These are phyloP conservation scores for Drosophila tropicalis DNA, from an alignment of 1,140 invertebrate species.

Conservation along the genomic window DNA sequence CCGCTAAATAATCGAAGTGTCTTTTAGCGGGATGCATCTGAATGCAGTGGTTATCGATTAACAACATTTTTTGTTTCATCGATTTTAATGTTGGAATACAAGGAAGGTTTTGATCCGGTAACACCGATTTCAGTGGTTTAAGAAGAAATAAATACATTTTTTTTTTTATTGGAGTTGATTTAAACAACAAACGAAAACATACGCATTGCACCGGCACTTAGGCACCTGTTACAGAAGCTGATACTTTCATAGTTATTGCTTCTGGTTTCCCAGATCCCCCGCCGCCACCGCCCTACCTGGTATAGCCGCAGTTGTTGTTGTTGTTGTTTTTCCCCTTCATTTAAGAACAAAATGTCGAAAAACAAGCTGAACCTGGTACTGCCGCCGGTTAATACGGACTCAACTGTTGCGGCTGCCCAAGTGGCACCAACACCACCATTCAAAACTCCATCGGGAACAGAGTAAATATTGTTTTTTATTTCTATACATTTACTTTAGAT, in stretches of 20 bases:
- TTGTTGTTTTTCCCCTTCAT: conserved; percentile 18
- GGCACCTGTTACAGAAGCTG: neutral
- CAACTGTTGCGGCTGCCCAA: conserved; percentile 86
- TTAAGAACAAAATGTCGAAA: conserved; percentile 89
- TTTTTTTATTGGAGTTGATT: conserved; percentile 1
- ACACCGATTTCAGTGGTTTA: neutral
- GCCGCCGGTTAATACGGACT: conserved; percentile 93
- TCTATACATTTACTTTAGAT: conserved; percentile 21
- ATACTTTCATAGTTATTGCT: neutral
- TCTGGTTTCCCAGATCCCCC: neutral
- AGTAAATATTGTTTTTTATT: conserved; percentile 85
- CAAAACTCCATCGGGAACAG: conserved; percentile 86
- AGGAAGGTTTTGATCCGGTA: neutral
- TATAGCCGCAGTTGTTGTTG: conserved; percentile 10
- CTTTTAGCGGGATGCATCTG: too few species aligned
- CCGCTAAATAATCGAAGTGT: too few species aligned
- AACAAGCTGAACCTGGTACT: conserved; percentile 96
- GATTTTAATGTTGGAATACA: too few species aligned
- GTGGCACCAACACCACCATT: conserved; percentile 88
- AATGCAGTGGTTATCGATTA: neutral
- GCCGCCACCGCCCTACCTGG: conserved; percentile 26
- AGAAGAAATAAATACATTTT: conserved; percentile 3
- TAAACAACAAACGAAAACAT: neutral
- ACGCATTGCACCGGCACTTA: neutral
- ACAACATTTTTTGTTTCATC: too few species aligned